Evolutionary conservation across 1,140 invertebrate genomes (phyloP), one percentile per base, ranked within the genome.

Genomic region (Eueides isabella): DNA sequence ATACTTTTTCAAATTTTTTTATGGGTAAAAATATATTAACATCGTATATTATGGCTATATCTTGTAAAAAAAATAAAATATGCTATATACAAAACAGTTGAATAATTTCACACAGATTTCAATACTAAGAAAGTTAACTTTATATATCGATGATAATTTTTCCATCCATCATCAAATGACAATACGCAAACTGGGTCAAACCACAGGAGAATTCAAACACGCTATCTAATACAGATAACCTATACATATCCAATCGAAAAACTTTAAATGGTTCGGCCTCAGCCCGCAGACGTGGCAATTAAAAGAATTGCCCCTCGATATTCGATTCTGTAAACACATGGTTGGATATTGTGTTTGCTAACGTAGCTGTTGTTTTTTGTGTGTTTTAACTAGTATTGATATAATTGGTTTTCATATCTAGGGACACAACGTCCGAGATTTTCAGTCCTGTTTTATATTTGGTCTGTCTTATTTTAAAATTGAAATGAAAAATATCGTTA

Each of bases 231-330:
- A 55, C 44, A 55, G 44, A 55, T 55, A 55, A 55, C 44, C 67
- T 55, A 61, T 68, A 67, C 66, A 67, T 67, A 67, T 48, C 67
- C 44, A 78, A 78, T 78, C 71, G 74, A 77, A 78, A 80, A 80
- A 80, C 76, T 80, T 80, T 80, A 80, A 78, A 80, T 71, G 73
- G 74, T 68, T 76, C 76, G 71, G 64, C 75, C 75, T 78, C 44
- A 63, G 73, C 61, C 66, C 63, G 67, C 74, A 78, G 79, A 80
- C 71, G 76, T 72, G 76, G 79, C 79, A 80, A 80, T 80, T 80
- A 77, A 75, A 76, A 74, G 72, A 76, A 80, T 80, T 78, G 76
- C 75, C 48, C 38, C 31, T 41, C 61, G n/a, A 67, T 55, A 55
- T 55, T 55, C 19, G 44, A 55, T 55, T 4, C 44, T 9, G 44